phyloP scores from a whole-genome alignment of 2,888 invertebrate genomes.

The Lymantria monacha region DNA sequence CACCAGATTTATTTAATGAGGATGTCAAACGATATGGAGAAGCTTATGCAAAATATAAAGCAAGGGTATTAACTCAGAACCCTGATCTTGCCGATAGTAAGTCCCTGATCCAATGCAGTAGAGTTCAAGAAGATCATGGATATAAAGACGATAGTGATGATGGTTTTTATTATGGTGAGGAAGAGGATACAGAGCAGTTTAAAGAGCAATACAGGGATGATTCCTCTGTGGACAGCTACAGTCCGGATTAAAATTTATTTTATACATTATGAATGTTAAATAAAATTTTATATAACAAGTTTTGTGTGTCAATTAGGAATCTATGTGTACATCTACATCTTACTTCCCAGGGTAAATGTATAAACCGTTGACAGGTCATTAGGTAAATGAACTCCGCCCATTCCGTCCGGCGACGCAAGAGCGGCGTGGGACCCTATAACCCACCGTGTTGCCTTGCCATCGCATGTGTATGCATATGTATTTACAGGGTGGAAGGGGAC shows the following conservation, averaged over 20 bases:
- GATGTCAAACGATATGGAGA: constrained; percentile 84
- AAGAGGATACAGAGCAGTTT: constrained; percentile 62
- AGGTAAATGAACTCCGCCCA: no score
- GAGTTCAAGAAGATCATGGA: constrained; percentile 46
- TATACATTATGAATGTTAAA: no score
- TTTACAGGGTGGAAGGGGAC: no score
- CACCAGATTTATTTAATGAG: constrained; percentile 55
- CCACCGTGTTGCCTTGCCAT: no score
- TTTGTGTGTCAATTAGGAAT: no score
- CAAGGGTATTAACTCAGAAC: constrained; percentile 61
- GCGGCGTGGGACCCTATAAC: no score
- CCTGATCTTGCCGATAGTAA: constrained; percentile 37
- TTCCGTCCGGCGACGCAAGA: no score
- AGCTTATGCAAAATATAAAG: constrained; percentile 86
- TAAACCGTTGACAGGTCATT: no score
- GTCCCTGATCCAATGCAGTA: constrained; percentile 48
- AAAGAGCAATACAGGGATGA: constrained; percentile 54
- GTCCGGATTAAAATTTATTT: constrained; percentile 40
- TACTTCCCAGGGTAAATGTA: no score
- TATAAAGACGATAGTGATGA: constrained; percentile 69
- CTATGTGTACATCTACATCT: no score
- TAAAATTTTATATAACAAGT: no score
- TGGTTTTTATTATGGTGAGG: constrained; percentile 72
- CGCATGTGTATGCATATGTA: no score
- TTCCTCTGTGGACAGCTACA: constrained; percentile 48